phyloP scores from a whole-genome alignment of 2,113 vertebrate genomes.

The Gallinago paraguaiae region DNA sequence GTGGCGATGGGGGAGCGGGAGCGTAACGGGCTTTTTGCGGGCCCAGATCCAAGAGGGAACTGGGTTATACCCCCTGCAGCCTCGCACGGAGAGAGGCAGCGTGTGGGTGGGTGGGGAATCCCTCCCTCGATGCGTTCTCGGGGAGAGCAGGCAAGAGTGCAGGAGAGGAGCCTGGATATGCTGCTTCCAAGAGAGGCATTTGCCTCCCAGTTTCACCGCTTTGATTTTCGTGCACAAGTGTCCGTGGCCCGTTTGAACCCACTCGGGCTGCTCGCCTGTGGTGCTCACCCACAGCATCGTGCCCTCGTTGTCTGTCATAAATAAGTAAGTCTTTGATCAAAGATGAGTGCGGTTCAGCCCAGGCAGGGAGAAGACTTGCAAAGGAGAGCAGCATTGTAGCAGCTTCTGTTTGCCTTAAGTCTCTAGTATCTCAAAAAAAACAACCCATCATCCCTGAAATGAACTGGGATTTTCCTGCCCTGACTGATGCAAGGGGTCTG shows the following conservation, averaged over 20 bases:
- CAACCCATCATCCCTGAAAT: background rate
- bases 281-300: background rate
- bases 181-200: background rate
- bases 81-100: background rate
- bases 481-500: background rate
- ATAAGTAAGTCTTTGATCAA: background rate
- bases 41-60: background rate
- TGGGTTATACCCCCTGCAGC: conserved; percentile 1
- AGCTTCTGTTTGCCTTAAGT: background rate
- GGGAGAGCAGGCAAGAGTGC: background rate
- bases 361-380: background rate
- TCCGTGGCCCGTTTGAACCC: background rate
- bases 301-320: background rate
- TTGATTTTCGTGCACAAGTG: background rate
- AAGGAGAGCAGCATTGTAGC: background rate
- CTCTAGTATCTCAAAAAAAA: background rate
- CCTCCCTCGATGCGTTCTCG: background rate
- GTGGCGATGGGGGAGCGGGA: background rate
- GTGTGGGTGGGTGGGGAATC: conserved; percentile 53
- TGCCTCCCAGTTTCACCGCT: background rate
- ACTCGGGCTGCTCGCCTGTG: background rate
- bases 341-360: background rate
- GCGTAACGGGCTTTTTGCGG: background rate
- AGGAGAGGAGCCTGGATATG: background rate
- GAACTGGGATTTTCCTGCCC: conserved; percentile 5